Evolutionary conservation across 2,888 invertebrate genomes (phyloP).

Genomic region (Microctonus brassicae): DNA sequence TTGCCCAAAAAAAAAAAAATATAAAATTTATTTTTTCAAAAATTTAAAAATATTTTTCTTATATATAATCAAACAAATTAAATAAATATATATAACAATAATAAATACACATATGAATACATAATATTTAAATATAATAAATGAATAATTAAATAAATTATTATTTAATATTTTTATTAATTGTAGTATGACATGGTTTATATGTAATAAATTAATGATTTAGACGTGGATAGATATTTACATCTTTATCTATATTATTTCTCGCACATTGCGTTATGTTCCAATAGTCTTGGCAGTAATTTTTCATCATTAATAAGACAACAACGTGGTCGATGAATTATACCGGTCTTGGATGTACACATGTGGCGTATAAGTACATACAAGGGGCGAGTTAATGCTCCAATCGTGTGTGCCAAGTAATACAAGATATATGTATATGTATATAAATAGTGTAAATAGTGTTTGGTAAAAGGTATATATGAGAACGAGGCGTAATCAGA

Average conservation of each 20-base stretch:
- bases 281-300: slow-evolving; percentile 51
- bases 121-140: no score
- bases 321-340: slow-evolving; percentile 28
- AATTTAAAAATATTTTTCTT: no score
- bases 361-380: neutral
- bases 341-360: slow-evolving; percentile 17
- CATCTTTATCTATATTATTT: slow-evolving; percentile 30
- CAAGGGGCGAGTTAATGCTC: slow-evolving; percentile 33
- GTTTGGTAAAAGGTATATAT: slow-evolving; percentile 13
- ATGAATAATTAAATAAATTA: neutral
- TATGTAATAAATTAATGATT: neutral
- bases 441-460: no score
- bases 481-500: slow-evolving; percentile 29
- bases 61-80: no score
- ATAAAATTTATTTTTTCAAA: no score
- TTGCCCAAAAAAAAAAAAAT: no score
- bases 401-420: slow-evolving; percentile 27
- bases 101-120: no score
- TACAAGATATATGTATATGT: neutral
- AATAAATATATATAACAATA: no score
- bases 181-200: neutral
- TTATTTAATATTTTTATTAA: no score
- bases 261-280: slow-evolving; percentile 49
- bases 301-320: slow-evolving; percentile 57
- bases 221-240: neutral